Percentiles rank a stretch among this genome's conserved stretches.
These are phyloP conservation scores for Mormyrus lacerda DNA, from an alignment of 2,113 vertebrate genomes.

Conservation along the genomic window DNA sequence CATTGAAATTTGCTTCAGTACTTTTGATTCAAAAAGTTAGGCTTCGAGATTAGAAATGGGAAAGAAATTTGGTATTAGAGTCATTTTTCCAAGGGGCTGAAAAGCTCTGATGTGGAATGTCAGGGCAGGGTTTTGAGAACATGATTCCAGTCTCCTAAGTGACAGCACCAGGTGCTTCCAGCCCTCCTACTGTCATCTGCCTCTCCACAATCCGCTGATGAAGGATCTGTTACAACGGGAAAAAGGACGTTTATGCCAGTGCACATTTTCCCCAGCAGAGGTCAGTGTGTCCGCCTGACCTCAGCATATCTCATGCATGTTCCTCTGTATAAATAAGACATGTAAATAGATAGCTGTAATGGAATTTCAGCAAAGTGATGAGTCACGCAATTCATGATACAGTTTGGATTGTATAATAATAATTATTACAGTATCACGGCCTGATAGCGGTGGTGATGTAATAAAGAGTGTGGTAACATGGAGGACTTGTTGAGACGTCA, in stretches of 20 bases:
- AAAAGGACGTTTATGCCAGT: neutral
- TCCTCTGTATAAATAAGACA: neutral
- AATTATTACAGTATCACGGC: neutral
- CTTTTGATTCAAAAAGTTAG: neutral
- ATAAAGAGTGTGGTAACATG: neutral
- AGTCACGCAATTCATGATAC: neutral
- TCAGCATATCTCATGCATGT: neutral
- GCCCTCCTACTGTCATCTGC: neutral
- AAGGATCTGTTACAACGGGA: neutral
- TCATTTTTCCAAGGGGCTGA: neutral
- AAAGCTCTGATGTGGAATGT: neutral
- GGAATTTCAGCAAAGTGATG: neutral
- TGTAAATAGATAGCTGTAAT: neutral
- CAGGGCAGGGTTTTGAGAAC: neutral
- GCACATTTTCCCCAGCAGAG: neutral
- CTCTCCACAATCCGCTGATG: neutral
- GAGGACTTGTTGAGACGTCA: neutral
- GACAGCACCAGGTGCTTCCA: neutral
- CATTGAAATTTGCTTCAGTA: neutral
- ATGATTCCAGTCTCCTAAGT: neutral
- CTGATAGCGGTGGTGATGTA: neutral
- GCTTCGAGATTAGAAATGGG: neutral
- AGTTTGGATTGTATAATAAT: neutral
- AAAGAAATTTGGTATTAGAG: neutral
- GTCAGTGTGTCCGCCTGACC: neutral